Base-by-base conservation (phyloP, 2,113 vertebrate species). In the Varanus komodoensis region DNA sequence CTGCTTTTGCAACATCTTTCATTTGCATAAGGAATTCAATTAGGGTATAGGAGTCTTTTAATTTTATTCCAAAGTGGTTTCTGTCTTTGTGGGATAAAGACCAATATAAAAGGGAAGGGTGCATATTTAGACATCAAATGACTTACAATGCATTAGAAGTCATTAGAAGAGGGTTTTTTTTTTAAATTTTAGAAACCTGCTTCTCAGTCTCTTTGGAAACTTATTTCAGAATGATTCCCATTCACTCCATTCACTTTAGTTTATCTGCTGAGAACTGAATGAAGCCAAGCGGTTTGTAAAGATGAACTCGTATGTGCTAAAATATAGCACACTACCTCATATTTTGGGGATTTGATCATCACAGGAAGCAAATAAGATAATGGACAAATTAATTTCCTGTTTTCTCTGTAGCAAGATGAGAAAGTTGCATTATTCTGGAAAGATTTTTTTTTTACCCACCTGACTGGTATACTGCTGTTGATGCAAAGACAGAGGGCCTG, bases 301-400 rank as follows among this genome's bases (percentile, higher is more conserved):
- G 71, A 52, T 32, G 7, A 71, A 52, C 14, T 4, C 84, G 61
- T 71, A 38, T 0, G 0, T 69, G 3, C 48, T 69, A 52, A 52
- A 67, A 34, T 77, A 44, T 48, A 68, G 5, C n/a, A 19, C 54
- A 32, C 21, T 0, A 15, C 52, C 29, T 38, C 71, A 6, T 61
- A 64, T 57, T 88, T 79, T 71, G 84, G 15, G 61, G 34, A 9
- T 29, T 73, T n/a, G 25, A 57, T 77, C 34, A 44, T 78, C 34
- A 34, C 17, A 79, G 84, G 67, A 86, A 86, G 71, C 48, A 44
- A 77, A 82, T 83, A 78, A 84, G 38, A 78, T 27, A 61, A 80
- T 12, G 52, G 50, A n/a, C 73, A 71, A 84, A 84, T 88, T 79
- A 71, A 73, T 88, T 79, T 91, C 86, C 86, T 88, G 90, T 91